These are phyloP conservation scores for Sciurus vulgaris DNA, from an alignment of 2,797 vertebrate genomes.

Conservation along the genomic window DNA sequence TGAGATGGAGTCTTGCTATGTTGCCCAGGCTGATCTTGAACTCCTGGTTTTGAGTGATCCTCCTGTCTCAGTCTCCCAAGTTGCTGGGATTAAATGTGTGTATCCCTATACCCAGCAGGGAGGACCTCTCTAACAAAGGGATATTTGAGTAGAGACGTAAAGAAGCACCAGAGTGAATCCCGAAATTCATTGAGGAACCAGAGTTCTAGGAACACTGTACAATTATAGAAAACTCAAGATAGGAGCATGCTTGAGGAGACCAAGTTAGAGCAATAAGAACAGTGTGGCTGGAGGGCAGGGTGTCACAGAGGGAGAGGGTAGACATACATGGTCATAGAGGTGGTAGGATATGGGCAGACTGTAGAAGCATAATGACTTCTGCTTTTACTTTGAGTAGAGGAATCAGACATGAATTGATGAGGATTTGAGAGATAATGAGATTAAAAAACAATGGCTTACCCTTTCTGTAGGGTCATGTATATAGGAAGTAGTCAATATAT, in stretches of 20 bases:
- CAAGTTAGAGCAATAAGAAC: neutral
- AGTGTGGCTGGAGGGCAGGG: neutral
- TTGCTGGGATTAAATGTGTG: too few species aligned
- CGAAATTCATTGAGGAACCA: neutral
- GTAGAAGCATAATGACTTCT: neutral
- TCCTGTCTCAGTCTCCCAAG: neutral
- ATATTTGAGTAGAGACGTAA: neutral
- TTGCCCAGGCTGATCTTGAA: neutral
- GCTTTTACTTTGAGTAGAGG: constrained; percentile 8
- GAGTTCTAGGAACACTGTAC: neutral
- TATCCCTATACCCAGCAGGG: neutral
- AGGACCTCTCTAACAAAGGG: neutral
- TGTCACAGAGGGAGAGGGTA: neutral
- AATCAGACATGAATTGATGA: neutral
- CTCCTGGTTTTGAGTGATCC: neutral
- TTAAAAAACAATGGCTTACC: neutral
- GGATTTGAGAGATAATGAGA: neutral
- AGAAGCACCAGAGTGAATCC: neutral
- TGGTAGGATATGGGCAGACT: neutral
- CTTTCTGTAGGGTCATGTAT: neutral
- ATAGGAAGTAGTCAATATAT: constrained; percentile 1
- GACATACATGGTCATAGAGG: neutral
- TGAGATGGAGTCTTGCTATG: neutral
- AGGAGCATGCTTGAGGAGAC: neutral
- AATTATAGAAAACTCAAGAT: neutral